phyloP scores from a whole-genome alignment of 2,797 vertebrate genomes.

The Tauraco hartlaubi region DNA sequence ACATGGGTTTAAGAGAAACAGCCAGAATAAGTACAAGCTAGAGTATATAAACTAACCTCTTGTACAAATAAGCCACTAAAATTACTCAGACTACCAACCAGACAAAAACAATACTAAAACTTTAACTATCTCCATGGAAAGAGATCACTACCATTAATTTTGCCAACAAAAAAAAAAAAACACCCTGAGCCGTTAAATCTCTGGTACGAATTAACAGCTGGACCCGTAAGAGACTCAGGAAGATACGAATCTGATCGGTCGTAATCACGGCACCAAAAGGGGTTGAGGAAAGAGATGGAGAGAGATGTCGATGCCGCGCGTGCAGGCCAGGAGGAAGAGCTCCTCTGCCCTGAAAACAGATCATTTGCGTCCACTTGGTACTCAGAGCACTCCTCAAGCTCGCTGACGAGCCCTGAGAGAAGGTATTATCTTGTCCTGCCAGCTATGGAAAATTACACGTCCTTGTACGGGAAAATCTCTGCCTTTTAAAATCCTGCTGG shows the following conservation, averaged over 20 bases:
- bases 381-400: background rate
- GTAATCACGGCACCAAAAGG: background rate
- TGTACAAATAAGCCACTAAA: conserved; percentile 13
- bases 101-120: background rate
- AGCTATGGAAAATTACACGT: background rate
- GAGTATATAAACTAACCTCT: background rate
- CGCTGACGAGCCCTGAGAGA: background rate
- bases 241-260: background rate
- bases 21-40: background rate
- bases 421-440: background rate
- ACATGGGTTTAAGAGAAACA: background rate
- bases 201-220: background rate
- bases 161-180: background rate
- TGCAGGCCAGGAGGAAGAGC: background rate
- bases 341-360: background rate
- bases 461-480: background rate
- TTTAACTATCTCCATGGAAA: background rate
- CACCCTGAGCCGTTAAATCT: background rate
- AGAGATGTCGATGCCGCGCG: accelerated
- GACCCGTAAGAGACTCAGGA: background rate
- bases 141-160: background rate
- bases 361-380: background rate
- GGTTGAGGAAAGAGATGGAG: background rate
- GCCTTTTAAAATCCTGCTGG: background rate
- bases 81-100: background rate